Evolutionary conservation across 2,888 invertebrate species (phyloP), one percentile per base, ranked within the genome.

Genomic region (Cetonia aurata): DNA sequence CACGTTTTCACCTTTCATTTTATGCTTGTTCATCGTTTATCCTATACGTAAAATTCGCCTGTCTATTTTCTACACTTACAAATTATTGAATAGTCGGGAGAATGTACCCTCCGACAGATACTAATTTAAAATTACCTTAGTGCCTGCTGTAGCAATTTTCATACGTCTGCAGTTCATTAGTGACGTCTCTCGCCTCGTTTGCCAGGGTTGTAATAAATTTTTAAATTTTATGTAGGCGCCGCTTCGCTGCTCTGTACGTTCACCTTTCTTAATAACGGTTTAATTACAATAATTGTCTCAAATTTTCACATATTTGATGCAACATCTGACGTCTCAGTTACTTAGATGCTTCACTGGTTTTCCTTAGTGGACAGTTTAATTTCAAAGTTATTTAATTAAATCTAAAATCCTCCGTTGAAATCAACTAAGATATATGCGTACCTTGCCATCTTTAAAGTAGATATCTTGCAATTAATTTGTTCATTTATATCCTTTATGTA

Each of bases 251-350:
- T 12, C 13, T 50, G 62, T 42, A 57, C 9, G 37, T 10, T 12
- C 41, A 37, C 50, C 37, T 50, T 65, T 48, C 50, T 65, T 65
- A 65, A 65, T 50, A 41, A 65, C 48, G 62, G 50, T 65, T 65
- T 65, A 65, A 65, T 65, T 65, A 65, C 50, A 65, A 65, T 65
- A 65, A 65, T 50, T 50, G 50, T 37, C 37, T 65, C 17, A 65
- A 50, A 50, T 50, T 65, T 65, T 50, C 62, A 65, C 50, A 65
- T 50, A 65, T 65, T 65, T 65, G 62, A 65, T 50, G 50, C 48
- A 50, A 50, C 62, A 17, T 48, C 48, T 50, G 15, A 13, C 37
- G 37, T 50, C 25, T 33, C 37, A 48, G 17, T 50, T 50, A 50
- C 62, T 65, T 50, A 50, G 31, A 33, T 50, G 19, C 33, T 33